These are phyloP conservation scores for Pristionchus maxplancki DNA, from an alignment of 2,888 invertebrate genomes.

Conservation along the genomic window DNA sequence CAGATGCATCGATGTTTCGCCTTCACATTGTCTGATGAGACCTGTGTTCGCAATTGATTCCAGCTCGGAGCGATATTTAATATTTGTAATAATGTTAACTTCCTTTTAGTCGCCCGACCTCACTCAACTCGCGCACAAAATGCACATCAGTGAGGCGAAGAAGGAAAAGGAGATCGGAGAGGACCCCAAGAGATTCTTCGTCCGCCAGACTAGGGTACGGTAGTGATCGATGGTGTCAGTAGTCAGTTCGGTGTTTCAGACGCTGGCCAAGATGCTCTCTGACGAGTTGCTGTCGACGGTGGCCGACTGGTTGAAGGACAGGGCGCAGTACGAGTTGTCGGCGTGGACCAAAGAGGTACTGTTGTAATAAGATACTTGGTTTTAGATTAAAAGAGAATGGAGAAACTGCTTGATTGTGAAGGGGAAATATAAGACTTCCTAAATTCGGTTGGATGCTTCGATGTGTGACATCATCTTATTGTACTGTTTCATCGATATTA, in stretches of 20 bases:
- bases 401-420: no score
- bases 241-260: not conserved
- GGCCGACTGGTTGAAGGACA: not conserved
- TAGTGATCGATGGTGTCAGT: not conserved
- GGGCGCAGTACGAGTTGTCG: not conserved
- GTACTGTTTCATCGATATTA: no score
- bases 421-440: no score
- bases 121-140: not conserved
- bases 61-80: no score
- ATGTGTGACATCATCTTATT: no score
- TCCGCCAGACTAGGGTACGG: conserved; percentile 50
- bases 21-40: no score
- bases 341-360: not conserved
- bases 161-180: conserved; percentile 25
- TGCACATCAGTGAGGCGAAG: not conserved
- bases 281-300: not conserved
- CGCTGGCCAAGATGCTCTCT: not conserved
- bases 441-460: no score
- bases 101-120: conserved; percentile 3
- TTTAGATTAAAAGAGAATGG: no score
- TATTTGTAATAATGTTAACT: not conserved
- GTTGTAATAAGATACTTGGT: not conserved
- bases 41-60: no score
- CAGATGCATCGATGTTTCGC: no score
- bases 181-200: conserved; percentile 42